These are phyloP conservation scores for Oxyteleia sp. DNA, from an alignment of 2,888 invertebrate species.

Conservation along the genomic window DNA sequence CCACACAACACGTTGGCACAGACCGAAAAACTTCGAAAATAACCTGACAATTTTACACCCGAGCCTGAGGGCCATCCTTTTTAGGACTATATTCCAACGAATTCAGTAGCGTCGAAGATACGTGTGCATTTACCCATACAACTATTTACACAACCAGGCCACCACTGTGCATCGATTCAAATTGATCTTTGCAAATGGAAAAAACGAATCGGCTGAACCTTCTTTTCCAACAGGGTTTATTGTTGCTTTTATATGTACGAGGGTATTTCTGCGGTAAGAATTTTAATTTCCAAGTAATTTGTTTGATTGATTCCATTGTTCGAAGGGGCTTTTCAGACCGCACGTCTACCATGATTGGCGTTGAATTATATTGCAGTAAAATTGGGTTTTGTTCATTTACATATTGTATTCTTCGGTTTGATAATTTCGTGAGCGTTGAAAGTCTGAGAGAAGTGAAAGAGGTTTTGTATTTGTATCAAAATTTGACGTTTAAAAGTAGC, in stretches of 20 bases:
- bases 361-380: constrained; percentile 7
- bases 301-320: constrained; percentile 24
- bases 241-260: neutral
- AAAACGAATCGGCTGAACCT: neutral
- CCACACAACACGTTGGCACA: neutral
- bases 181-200: constrained; percentile 35
- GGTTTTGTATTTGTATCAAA: no score
- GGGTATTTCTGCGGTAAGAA: constrained; percentile 5
- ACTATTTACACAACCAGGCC: constrained; percentile 37
- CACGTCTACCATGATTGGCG: no score
- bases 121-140: constrained; percentile 19
- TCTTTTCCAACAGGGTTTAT: constrained; percentile 14
- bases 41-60: neutral
- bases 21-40: neutral
- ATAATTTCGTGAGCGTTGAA: constrained; percentile 1
- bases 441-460: no score
- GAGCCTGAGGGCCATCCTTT: neutral
- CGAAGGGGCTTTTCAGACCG: neutral
- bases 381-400: neutral
- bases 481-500: no score
- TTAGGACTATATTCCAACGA: no score
- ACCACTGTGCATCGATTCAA: constrained; percentile 7
- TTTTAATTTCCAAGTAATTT: constrained; percentile 29
- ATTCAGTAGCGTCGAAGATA: neutral
- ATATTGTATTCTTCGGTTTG: neutral